Evolutionary conservation across 2,113 vertebrate genomes (phyloP), one percentile per base, ranked within the genome.

Genomic region (Pristiophorus japonicus): DNA sequence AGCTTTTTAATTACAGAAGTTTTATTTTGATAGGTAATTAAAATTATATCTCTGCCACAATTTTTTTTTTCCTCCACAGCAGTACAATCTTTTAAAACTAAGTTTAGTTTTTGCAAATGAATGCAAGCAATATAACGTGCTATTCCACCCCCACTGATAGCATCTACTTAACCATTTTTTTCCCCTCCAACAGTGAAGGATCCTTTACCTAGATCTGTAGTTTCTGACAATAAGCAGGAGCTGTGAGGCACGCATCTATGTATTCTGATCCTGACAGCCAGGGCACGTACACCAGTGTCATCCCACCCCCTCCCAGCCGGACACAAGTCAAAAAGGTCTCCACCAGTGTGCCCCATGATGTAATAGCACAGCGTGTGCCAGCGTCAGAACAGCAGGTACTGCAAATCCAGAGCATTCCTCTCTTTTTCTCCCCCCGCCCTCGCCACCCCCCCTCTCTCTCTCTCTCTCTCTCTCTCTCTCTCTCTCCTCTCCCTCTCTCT

Each of bases 211-310:
- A 97, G 98, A 97, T 99, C 99, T 95, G 97, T 98, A 96, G 98
- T 99, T 96, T 98, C 98, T 96, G 99, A 99, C 97, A 99, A 99
- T 55, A 99, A 99, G 96, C 98, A 98, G 70, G 99, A 99, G 96
- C 97, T 98, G n/a, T n/a, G 88, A 98, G 98, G 96, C 98, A 98
- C 59, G 96, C 98, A 4, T 97, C 98, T 30, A 97, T 98, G 95
- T 99, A 99, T 96, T 97, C 98, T 95, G 99, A 99, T 97, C 96
- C 98, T 51, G 99, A 99, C 97, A 98, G 98, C 96, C 97, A 98
- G 96, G 98, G 98, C n/a, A 97, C 99, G 38, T 99, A 99, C 96
- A 97, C 98, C 51, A 98, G 98, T 78, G 98, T 99, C 81, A 99
- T 99, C 96, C 99, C 99, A 96, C 98, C 99, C 95, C 99, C 99